Evolutionary conservation across 2,888 invertebrate species (phyloP).

Genomic region (Noctua fimbriata): DNA sequence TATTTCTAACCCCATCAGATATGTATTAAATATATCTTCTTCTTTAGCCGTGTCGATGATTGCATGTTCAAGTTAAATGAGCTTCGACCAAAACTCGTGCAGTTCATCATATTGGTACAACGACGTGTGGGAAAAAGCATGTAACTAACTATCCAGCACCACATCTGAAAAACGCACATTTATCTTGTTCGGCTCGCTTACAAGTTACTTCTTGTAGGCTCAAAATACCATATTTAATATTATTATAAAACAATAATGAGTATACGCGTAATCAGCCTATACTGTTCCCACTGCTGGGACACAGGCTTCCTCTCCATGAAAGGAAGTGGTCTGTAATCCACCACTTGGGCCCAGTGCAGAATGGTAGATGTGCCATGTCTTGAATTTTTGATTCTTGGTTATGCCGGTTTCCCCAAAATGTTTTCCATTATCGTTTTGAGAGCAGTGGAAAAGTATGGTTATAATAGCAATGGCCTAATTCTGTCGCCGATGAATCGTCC

Average conservation of each 20-base stretch:
- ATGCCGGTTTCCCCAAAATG: not conserved
- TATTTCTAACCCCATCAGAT: not conserved
- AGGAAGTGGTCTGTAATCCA: not conserved
- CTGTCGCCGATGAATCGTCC: not conserved
- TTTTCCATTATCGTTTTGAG: not conserved
- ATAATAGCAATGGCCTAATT: not conserved
- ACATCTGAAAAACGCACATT: constrained; percentile 73
- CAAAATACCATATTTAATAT: not conserved
- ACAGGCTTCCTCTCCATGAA: no score
- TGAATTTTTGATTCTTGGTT: not conserved
- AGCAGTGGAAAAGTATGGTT: not conserved
- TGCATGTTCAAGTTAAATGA: not conserved
- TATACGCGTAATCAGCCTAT: no score
- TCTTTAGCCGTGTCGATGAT: not conserved
- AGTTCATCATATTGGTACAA: constrained; percentile 90
- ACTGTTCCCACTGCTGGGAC: no score
- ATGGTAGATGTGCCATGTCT: not conserved
- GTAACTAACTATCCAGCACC: constrained; percentile 73
- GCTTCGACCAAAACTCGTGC: constrained; percentile 77
- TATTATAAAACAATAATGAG: no score
- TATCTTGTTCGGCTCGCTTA: constrained; percentile 7
- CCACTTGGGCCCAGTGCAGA: not conserved
- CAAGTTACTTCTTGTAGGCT: not conserved
- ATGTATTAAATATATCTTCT: not conserved
- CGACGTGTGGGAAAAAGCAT: constrained; percentile 80